Evolutionary conservation across 1,140 invertebrate genomes (phyloP), one percentile per base, ranked within the genome.

Genomic region (Diachasmimorpha longicaudata): DNA sequence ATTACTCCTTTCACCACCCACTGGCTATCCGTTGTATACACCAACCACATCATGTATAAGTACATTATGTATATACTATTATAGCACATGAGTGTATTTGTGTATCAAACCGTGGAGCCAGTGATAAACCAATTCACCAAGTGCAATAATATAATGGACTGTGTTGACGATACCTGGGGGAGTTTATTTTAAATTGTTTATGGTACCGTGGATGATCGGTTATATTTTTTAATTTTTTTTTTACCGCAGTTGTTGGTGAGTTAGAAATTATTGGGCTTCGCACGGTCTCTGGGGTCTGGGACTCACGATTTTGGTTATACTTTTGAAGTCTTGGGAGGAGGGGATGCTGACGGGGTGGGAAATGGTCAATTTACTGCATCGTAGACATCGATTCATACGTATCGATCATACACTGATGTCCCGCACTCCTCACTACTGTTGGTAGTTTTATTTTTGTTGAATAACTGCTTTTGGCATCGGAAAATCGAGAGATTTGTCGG

Each of bases 141-240:
- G 74, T 78, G 74, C 77, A 78, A 78, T 75, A 78, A 76, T 78
- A 75, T 78, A 78, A 76, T 76, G 58, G 77, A 68, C 58, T 37
- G 72, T 74, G 63, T 75, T 63, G 71, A 76, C 39, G 37, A 76
- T 48, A 63, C 76, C 75, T 69, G 31, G 70, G 68, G 72, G 68
- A 69, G 75, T 78, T 78, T 75, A 74, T 77, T 74, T 74, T 36
- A 74, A 77, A 76, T 76, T 76, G 75, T 71, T 76, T 76, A 72
- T 67, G 75, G 69, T 39, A 72, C 44, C 37, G 48, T 19, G 19
- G 46, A 75, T 70, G 75, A 72, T 70, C 48, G 42, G 70, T 76
- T 48, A 36, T 39, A 71, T 58, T n/a, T 70, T 63, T 23, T 21
- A 6, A 31, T 31, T 4, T 8, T 8, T 0, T 63, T 5, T 63